Evolutionary conservation across 2,888 invertebrate genomes (phyloP), one percentile per base, ranked within the genome.

Genomic region (Teleogryllus oceanicus): DNA sequence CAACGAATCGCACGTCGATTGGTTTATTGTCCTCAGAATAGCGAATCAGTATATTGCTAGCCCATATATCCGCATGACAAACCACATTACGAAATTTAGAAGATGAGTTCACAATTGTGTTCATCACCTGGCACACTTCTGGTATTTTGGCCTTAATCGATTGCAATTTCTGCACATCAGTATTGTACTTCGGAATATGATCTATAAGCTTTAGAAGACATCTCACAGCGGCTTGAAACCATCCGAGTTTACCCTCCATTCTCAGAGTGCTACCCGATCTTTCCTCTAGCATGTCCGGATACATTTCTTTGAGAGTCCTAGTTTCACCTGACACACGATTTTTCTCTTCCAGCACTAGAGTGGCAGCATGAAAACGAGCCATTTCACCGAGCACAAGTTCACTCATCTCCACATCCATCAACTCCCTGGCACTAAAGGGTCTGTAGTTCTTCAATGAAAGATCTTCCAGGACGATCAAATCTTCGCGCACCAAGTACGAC

Each of bases 391-490:
- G n/a, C 49, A 77, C 50, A 8, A n/a, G 13, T 37, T 49, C 50
- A 49, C 49, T 20, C 10, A 18, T 49, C n/a, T 50, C 18, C 13
- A 18, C 20, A 49, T 77, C 77, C n/a, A 77, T 49, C 20, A 50
- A n/a, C 24, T 77, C 50, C n/a, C 49, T 49, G 20, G 37, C 20
- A 49, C 77, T 49, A n/a, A 49, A 18, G 4, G n/a, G 20, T 2
- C 3, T 77, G 49, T 49, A 77, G 13, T 49, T 49, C n/a, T 20
- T 8, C 20, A 37, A 13, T 37, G 77, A 77, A 49, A 77, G 24
- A 49, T 77, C 77, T 49, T 77, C 37, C 18, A 77, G 49, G 18
- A 77, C 49, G 12, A 77, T 77, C 77, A 77, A 13, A 77, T 77
- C 77, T 37, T 77, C 49, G 1, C 49, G 11, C n/a, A 49, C 18